phyloP scores from a whole-genome alignment of 2,113 vertebrate genomes.

The Semicossyphus pulcher region DNA sequence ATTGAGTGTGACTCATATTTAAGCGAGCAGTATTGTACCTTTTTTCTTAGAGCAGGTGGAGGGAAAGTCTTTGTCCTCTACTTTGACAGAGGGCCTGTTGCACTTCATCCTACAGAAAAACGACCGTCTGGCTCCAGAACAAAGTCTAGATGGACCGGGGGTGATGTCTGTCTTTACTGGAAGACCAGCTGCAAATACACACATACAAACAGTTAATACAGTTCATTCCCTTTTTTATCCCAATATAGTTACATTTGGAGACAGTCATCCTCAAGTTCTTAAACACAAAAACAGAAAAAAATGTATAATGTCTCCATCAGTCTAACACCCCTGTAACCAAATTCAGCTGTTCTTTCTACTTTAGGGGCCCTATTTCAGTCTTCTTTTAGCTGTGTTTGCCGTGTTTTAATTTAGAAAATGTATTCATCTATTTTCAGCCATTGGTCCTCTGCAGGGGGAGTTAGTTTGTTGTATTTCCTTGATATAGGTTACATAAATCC shows the following conservation, averaged over 20 bases:
- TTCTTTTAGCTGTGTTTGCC: too few species aligned
- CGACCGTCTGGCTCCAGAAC: slow-evolving; percentile 95
- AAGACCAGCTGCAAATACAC: slow-evolving; percentile 89
- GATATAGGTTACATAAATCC: too few species aligned
- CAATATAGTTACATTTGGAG: too few species aligned
- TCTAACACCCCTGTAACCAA: too few species aligned
- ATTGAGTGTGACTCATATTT: neutral
- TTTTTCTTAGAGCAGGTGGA: slow-evolving; percentile 99
- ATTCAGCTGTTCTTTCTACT: too few species aligned
- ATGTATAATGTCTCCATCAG: neutral
- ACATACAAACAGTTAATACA: neutral
- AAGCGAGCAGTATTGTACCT: slow-evolving; percentile 80
- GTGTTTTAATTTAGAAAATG: too few species aligned
- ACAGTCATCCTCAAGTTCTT: too few species aligned
- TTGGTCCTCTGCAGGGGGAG: too few species aligned
- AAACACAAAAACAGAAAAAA: neutral
- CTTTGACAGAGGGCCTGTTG: slow-evolving; percentile 96
- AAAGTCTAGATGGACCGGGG: slow-evolving; percentile 93
- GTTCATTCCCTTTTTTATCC: too few species aligned
- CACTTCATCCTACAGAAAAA: slow-evolving; percentile 99
- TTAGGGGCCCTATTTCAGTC: too few species aligned
- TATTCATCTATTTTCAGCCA: too few species aligned
- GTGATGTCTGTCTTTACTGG: slow-evolving; percentile 98
- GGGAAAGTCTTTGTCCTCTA: slow-evolving; percentile 97
- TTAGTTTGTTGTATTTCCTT: too few species aligned